A percentile compares a stretch with the other conserved stretches of the same genome.
These are phyloP conservation scores for Diplolepis rosae DNA, from an alignment of 2,888 invertebrate species.

Conservation along the genomic window DNA sequence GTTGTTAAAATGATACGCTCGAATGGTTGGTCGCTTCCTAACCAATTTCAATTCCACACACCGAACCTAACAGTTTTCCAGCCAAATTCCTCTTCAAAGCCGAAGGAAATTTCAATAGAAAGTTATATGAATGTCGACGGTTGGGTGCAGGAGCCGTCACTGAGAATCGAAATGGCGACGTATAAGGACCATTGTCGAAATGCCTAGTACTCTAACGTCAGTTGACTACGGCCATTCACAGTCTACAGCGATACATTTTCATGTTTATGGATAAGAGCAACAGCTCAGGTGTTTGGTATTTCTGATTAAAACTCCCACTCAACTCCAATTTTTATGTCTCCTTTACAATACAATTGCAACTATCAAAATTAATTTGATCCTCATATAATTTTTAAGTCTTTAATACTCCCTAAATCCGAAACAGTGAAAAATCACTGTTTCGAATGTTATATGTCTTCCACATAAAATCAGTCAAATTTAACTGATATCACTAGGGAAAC, in stretches of 20 bases:
- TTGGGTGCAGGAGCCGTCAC: constrained; percentile 51
- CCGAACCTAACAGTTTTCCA: constrained; percentile 44
- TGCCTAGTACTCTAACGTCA: constrained; percentile 43
- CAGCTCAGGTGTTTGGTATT: neutral
- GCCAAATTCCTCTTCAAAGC: constrained; percentile 52
- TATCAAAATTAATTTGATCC: no score
- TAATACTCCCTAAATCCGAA: no score
- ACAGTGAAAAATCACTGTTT: no score
- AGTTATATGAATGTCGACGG: constrained; percentile 63
- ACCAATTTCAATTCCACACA: constrained; percentile 38
- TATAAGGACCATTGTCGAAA: constrained; percentile 57
- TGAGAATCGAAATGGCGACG: constrained; percentile 59
- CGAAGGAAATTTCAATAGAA: constrained; percentile 63
- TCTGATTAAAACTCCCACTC: constrained; percentile 54
- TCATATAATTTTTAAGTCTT: no score
- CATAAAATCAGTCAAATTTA: no score
- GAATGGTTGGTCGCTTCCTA: constrained; percentile 31
- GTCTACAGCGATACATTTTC: constrained; percentile 41
- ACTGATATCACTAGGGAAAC: no score
- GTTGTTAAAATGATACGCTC: constrained; percentile 42
- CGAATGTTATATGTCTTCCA: no score
- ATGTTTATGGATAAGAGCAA: constrained; percentile 32
- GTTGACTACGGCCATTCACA: constrained; percentile 45
- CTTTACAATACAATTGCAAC: neutral
- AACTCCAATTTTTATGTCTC: neutral